Evolutionary conservation across 2,888 invertebrate genomes (phyloP).

Genomic region (Dasysyrphus albostriatus): DNA sequence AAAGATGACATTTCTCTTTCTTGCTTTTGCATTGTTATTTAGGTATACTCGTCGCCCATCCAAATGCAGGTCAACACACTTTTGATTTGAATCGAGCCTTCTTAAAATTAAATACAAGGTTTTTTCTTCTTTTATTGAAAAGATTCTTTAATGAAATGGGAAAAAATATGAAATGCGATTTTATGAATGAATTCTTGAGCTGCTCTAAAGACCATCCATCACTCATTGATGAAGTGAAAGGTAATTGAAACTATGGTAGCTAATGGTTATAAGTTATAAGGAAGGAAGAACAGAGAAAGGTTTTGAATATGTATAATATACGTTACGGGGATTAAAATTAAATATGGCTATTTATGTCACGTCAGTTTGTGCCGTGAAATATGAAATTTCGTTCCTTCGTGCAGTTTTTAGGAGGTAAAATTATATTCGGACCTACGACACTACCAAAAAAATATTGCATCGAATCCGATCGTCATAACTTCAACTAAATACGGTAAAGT

Average conservation of each 20-base stretch:
- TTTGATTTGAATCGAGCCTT: slow-evolving; percentile 9
- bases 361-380: background rate
- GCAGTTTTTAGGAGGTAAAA: background rate
- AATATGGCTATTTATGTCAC: background rate
- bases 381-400: background rate
- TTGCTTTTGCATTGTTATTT: slow-evolving; percentile 48
- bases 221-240: slow-evolving; percentile 57
- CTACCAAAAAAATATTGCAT: too few relatives aligned
- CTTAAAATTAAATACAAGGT: background rate
- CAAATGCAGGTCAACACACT: slow-evolving; percentile 3
- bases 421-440: background rate
- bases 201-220: slow-evolving; percentile 56
- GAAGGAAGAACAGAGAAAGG: slow-evolving; percentile 13
- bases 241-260: slow-evolving; percentile 56
- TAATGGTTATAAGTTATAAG: slow-evolving; percentile 15
- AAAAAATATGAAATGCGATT: slow-evolving; percentile 8
- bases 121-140: slow-evolving; percentile 4
- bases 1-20: slow-evolving; percentile 56
- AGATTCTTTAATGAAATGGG: background rate
- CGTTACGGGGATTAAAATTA: slow-evolving; percentile 7
- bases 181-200: slow-evolving; percentile 61
- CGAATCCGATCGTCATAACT: too few relatives aligned
- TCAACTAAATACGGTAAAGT: too few relatives aligned
- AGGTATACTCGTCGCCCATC: background rate
- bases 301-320: background rate